Evolutionary conservation across 2,797 vertebrate genomes (phyloP), one percentile per base, ranked within the genome.

Genomic region (Acanthornis magna): DNA sequence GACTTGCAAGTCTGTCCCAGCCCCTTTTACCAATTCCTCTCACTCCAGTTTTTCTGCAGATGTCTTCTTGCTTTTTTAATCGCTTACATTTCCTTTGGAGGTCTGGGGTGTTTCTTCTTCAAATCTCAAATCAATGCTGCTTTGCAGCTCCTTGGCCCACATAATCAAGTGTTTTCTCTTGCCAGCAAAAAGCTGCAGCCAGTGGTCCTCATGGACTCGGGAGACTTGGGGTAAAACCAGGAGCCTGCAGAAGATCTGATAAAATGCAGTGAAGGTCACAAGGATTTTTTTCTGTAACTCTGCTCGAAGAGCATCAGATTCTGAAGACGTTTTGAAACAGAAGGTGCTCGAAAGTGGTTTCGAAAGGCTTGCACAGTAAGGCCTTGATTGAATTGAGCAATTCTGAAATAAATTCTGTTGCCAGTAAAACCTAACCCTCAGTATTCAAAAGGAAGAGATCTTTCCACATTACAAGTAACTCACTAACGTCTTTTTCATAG

Each of bases 1-100:
- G 29, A 67, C 6, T 40, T 84, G 20, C 29, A 62, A 32, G 18
- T 11, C 26, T 2, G 0, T 38, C 43, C 42, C 0, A 0, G 7
- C 4, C 22, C 3, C 15, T 38, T 84, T 63, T 48, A 36, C 13
- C 16, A 22, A 0, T 48, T 72, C 21, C n/a, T 70, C n/a, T 60
- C 4, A 2, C 7, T 61, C 9, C 54, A 86, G 17, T 13, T 78
- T 74, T 84, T 71, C 45, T 78, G 23, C 51, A 73, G 36, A 32
- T 11, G 3, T 15, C 13, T 29, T 83, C 51, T 62, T 30, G 19
- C 3, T 65, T 66, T 82, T 87, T 73, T 21, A 50, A 73, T 21
- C 9, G 57, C 36, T 50, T 71, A 5, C 4, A 45, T 72, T 73
- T 76, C 12, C 15, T 58, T 50, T 76, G 13, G 5, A 17, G 29